Evolutionary conservation across 2,797 vertebrate genomes (phyloP), one percentile per base, ranked within the genome.

Genomic region (Macropodus opercularis): DNA sequence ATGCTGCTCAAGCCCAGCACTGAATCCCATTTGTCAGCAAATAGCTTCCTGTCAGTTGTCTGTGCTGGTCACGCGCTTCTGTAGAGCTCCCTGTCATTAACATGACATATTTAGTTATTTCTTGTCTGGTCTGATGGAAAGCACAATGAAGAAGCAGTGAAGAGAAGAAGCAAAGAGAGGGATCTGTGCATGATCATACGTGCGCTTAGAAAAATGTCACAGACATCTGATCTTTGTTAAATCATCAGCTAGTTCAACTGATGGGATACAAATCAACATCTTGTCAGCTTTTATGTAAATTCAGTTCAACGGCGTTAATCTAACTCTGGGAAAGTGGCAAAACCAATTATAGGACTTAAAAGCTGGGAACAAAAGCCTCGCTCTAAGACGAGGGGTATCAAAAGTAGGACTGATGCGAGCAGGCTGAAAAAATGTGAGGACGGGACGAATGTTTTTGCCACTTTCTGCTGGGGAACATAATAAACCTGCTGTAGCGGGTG

Each of bases 21-120:
- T 79, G 87, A 89, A 88, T 89, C 88, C 84, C 87, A 84, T 88
- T 89, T 86, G 89, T 91, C 89, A 90, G 86, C 88, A 87, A 88
- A 90, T 87, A 88, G 75, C 86, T 88, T 87, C 76, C 84, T 82
- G 35, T 64, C 15, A 41, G 62, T 77, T 82, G 86, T 85, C 82
- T 86, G 71, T 57, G 68, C 79, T 63, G 84, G 86, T 76, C 71
- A 54, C 80, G 51, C 75, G 75, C 85, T 83, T 86, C 86, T 88
- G 81, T 75, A 62, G 54, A 69, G 75, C 77, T 80, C 72, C 70
- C 60, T 73, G 70, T 78, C 77, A 81, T 73, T 75, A 75, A 81
- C 59, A 81, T 80, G 81, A 81, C 84, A 85, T 75, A 69, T 83
- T 61, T 38, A 80, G 58, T 84, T 80, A 74, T 72, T 60, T 70